Evolutionary conservation across 1,140 invertebrate species (phyloP).

Genomic region (Papilio machaon): DNA sequence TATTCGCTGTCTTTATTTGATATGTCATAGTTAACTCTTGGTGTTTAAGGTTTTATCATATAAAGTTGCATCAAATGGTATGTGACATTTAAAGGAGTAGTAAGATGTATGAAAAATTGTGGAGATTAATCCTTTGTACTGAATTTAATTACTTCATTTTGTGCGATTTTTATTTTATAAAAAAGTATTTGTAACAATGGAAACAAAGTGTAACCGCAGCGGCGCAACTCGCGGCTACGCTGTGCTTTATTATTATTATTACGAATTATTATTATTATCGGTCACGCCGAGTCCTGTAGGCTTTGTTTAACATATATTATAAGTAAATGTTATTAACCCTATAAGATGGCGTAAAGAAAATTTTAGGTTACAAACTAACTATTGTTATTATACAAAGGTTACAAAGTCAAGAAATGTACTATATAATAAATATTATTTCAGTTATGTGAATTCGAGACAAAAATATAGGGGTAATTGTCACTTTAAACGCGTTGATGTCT

Average conservation of each 20-base stretch:
- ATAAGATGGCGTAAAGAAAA: background rate
- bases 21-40: no score
- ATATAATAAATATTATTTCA: no score
- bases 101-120: no score
- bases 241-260: constrained; percentile 42
- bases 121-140: no score
- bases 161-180: background rate
- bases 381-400: background rate
- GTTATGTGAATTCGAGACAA: background rate
- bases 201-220: constrained; percentile 31
- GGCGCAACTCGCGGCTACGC: constrained; percentile 36
- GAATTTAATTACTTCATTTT: no score
- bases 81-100: no score
- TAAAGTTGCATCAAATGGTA: no score
- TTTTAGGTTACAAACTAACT: background rate
- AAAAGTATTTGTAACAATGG: constrained; percentile 40
- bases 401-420: background rate
- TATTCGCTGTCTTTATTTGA: no score
- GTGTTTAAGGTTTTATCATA: no score
- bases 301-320: constrained; percentile 37
- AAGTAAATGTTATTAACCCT: constrained; percentile 41
- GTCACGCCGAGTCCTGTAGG: constrained; percentile 23
- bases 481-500: constrained; percentile 51
- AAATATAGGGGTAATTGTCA: background rate
- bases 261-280: constrained; percentile 52